A percentile compares a stretch with the other conserved stretches of the same genome.
Conservation (phyloP, 2,888 invertebrate genomes). For the Drosophila borborema region DNA sequence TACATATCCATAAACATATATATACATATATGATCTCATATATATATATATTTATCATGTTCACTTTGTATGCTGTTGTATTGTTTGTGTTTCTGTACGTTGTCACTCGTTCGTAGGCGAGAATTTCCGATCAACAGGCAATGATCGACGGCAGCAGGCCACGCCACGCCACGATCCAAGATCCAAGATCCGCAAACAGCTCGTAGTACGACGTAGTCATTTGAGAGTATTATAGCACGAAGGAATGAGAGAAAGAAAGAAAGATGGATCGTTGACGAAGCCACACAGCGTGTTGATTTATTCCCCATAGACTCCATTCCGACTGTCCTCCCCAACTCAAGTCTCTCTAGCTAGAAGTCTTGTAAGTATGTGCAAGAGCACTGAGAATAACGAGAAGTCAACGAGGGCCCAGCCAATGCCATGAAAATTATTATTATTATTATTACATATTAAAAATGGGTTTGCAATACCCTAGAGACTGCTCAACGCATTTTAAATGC, state of each 20-base stretch:
- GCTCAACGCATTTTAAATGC: conserved; percentile 28
- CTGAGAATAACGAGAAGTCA: conserved; percentile 47
- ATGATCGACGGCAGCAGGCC: conserved; percentile 77
- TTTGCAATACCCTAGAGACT: not conserved
- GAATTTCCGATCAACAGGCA: conserved; percentile 79
- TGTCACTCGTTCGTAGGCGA: conserved; percentile 81
- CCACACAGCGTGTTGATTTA: conserved; percentile 83
- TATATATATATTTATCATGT: conserved; percentile 42
- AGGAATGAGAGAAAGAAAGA: conserved; percentile 18
- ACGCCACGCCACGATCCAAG: conserved; percentile 57
- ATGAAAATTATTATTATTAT: conserved; percentile 46
- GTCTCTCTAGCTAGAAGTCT: conserved; percentile 14
- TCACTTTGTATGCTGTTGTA: conserved; percentile 41
- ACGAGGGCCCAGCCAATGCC: conserved; percentile 43
- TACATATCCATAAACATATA: conserved; percentile 18
- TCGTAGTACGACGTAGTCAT: not conserved
- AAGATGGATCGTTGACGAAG: conserved; percentile 76
- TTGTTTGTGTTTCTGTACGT: conserved; percentile 52
- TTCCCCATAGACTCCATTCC: conserved; percentile 78
- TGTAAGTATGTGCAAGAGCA: conserved; percentile 35
- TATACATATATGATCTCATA: conserved; percentile 9
- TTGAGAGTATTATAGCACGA: conserved; percentile 19
- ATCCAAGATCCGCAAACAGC: conserved; percentile 31
- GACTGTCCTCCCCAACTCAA: conserved; percentile 46
- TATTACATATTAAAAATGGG: conserved; percentile 48